Base-by-base conservation (phyloP, 2,888 invertebrate genomes). In the Drosophila dives region DNA sequence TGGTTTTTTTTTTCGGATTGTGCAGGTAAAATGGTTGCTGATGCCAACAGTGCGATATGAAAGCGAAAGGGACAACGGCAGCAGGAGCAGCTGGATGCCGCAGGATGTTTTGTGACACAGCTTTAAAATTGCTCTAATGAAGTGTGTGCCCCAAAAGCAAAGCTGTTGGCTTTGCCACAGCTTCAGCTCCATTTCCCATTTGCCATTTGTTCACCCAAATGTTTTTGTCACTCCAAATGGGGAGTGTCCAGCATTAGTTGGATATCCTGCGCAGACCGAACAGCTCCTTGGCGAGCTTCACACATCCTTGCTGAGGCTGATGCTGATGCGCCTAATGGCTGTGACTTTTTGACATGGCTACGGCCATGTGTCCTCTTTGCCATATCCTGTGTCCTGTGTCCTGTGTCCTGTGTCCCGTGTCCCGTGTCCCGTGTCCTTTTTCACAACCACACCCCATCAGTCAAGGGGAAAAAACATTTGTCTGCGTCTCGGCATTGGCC, bases 291-390 rank as follows among this genome's bases (percentile, higher is more conserved):
- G 33, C 38, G 36, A 23, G 3, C 6, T 12, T 42, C 23, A 48
- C 64, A 53, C 63, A 72, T 68, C 48, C 67, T 63, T 64, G 29
- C 29, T 29, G 29, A 29, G 29, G 29, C 29, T 29, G 29, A 29
- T 6, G 29, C 29, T 29, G 55, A 54, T 80, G 65, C 69, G 87
- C 77, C 85, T 90, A 89, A 86, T 90, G 90, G 89, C 75, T 89
- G 75, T 89, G 88, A 90, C 89, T 91, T 90, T 90, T 89, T 89
- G 91, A 91, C 90, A 89, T 29, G 6, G 85, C 85, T 66, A 60
- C 40, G 63, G 61, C 59, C 63, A 80, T 80, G 82, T 81, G 66
- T 68, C 76, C 77, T 58, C 66, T 77, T 67, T 66, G 61, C 71
- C 67, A 62, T 74, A 66, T 58, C 56, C 69, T 54, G 51, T 54